These are phyloP conservation scores for Cydia splendana DNA, from an alignment of 1,140 invertebrate species.

Conservation along the genomic window DNA sequence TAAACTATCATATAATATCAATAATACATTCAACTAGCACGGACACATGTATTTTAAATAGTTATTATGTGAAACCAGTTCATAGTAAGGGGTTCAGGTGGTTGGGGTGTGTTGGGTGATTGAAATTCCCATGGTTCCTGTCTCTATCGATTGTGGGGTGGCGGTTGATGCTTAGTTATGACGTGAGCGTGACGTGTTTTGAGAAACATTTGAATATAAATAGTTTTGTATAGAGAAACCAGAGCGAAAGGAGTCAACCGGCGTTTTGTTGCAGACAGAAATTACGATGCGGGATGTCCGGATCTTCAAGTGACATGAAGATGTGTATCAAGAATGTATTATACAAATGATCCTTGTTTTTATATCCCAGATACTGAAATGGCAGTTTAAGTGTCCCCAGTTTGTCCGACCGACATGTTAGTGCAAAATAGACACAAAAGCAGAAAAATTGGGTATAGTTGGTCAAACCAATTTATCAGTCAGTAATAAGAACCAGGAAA, in stretches of 20 bases:
- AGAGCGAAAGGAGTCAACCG: constrained; percentile 14
- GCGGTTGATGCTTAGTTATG: constrained; percentile 59
- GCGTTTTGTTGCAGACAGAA: constrained; percentile 15
- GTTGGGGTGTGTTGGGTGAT: constrained; percentile 44
- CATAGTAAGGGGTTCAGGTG: constrained; percentile 61
- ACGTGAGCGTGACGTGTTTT: constrained; percentile 63
- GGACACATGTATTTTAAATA: constrained; percentile 79
- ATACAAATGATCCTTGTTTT: no score
- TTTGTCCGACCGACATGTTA: no score
- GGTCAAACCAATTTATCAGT: no score
- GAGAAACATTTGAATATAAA: constrained; percentile 60
- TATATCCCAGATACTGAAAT: no score
- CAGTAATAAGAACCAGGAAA: no score
- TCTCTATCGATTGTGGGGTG: constrained; percentile 70
- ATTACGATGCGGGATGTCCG: constrained; percentile 3
- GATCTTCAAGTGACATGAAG: constrained; percentile 1
- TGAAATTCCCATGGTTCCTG: constrained; percentile 69
- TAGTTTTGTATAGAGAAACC: constrained; percentile 48
- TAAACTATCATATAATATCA: constrained; percentile 80
- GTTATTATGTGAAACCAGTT: constrained; percentile 77
- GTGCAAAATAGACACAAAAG: no score
- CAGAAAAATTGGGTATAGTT: no score
- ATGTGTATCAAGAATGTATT: no score
- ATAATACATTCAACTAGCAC: constrained; percentile 72
- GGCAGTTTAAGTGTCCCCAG: no score